These are phyloP conservation scores for Netelia virgata DNA, from an alignment of 2,888 invertebrate genomes.

Conservation along the genomic window DNA sequence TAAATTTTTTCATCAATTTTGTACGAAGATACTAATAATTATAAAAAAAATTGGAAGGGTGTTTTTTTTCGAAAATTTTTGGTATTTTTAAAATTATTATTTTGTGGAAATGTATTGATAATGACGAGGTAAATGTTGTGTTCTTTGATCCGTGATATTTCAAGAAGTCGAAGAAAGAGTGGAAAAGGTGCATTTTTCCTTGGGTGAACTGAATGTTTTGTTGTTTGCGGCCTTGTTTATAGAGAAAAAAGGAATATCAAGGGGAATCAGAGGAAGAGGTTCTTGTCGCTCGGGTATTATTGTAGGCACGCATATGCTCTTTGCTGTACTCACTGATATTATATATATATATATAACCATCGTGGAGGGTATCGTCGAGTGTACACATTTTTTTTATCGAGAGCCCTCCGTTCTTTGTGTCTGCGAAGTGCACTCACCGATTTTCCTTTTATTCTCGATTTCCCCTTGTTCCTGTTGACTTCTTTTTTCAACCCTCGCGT, in stretches of 20 bases:
- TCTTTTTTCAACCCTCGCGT: not conserved
- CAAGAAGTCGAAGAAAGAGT: not conserved
- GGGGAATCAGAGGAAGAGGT: conserved; percentile 56
- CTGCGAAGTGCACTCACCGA: not conserved
- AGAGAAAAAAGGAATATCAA: conserved; percentile 40
- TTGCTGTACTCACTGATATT: not conserved
- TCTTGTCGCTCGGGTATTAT: conserved; percentile 36
- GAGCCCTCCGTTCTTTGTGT: conserved; percentile 18
- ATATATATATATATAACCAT: conserved; percentile 17
- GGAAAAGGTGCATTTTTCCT: conserved; percentile 37
- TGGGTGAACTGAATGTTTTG: not conserved
- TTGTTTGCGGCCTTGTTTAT: too few relatives aligned
- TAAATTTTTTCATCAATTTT: not conserved
- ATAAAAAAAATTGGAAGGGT: not conserved
- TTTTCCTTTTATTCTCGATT: conserved; percentile 11
- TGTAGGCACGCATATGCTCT: not conserved
- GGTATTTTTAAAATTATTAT: not conserved
- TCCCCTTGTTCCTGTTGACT: not conserved
- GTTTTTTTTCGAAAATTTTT: too few relatives aligned
- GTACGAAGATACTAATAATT: not conserved
- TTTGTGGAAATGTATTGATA: not conserved
- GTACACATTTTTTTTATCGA: conserved; percentile 32
- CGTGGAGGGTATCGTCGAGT: not conserved
- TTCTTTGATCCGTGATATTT: not conserved
- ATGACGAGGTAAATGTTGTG: not conserved